Evolutionary conservation across 2,113 vertebrate species (phyloP).

Genomic region (Sylvia atricapilla): DNA sequence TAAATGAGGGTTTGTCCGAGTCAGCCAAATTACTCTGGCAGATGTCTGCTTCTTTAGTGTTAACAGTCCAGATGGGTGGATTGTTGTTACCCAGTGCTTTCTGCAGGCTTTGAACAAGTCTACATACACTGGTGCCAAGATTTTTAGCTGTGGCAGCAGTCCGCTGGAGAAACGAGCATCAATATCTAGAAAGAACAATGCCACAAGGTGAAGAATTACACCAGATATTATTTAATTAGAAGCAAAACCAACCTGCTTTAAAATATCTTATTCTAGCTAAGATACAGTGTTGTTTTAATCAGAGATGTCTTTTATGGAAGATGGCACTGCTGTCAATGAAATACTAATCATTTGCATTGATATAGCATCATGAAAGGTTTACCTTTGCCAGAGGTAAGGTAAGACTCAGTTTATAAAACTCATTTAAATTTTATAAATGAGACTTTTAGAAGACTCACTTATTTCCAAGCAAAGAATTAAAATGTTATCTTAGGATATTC

Average conservation of each 20-base stretch:
- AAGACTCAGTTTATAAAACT: too few species aligned
- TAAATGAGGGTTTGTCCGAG: neutral
- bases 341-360: neutral
- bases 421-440: too few species aligned
- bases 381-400: neutral
- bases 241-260: neutral
- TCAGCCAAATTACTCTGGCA: conserved; percentile 34
- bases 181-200: neutral
- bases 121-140: rapidly evolving
- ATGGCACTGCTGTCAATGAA: neutral
- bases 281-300: neutral
- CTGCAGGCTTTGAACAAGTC: neutral
- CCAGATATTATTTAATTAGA: neutral
- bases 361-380: neutral
- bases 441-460: neutral
- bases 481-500: neutral
- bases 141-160: neutral
- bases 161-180: neutral
- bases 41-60: neutral
- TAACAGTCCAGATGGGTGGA: neutral
- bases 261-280: neutral
- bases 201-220: neutral
- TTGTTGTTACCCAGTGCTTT: conserved; percentile 16
- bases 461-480: neutral
- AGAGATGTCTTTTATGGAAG: neutral